Conservation (phyloP, 2,113 vertebrate genomes). For the Saccopteryx bilineata region DNA sequence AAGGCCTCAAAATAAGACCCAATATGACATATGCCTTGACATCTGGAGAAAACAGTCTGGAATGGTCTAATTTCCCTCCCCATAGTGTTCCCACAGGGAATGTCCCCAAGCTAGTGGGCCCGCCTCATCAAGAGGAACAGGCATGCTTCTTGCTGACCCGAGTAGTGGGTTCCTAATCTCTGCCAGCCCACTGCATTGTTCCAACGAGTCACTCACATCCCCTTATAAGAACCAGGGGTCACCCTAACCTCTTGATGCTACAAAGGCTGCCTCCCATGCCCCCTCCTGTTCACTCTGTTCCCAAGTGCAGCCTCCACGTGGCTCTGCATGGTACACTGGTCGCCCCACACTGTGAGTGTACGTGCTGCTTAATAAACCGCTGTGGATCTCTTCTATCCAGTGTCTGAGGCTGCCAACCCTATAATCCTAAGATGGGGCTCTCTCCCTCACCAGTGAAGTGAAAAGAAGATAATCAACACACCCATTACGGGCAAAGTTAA, state of each 20-base stretch:
- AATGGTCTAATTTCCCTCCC: not conserved
- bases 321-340: not conserved
- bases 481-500: not conserved
- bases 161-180: not conserved
- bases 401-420: too few species aligned
- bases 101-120: too few species aligned
- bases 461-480: not conserved
- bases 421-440: not conserved
- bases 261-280: not conserved
- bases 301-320: not conserved
- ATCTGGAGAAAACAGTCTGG: not conserved
- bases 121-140: not conserved
- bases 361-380: not conserved
- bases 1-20: not conserved
- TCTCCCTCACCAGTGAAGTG: not conserved
- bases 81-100: too few species aligned
- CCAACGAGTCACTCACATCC: not conserved
- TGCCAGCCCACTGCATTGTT: not conserved
- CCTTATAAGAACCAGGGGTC: not conserved
- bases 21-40: not conserved
- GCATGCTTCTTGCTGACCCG: not conserved
- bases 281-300: not conserved
- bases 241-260: not conserved
- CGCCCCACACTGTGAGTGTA: not conserved
- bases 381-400: not conserved